Conservation (phyloP, 2,797 vertebrate genomes). For the Peromyscus melanophrys region DNA sequence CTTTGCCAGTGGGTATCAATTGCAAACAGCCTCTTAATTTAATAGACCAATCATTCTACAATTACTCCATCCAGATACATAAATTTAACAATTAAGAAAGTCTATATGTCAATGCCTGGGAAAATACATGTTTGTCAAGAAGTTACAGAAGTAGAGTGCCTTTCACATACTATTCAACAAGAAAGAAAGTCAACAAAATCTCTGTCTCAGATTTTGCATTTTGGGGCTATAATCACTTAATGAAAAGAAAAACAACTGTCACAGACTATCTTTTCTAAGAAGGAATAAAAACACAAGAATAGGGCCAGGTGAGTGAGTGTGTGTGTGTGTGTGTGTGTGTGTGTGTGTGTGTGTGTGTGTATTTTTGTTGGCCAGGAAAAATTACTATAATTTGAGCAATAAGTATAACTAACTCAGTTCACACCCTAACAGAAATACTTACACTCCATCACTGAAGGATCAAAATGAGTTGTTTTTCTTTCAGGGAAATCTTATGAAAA, state of each 20-base stretch:
- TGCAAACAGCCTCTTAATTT: not conserved
- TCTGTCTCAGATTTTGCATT: not conserved
- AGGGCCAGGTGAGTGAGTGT: not conserved
- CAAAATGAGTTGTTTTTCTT: constrained; percentile 47
- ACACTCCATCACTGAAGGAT: not conserved
- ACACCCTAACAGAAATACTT: constrained; percentile 26
- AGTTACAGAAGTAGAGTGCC: not conserved
- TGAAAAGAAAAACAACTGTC: not conserved
- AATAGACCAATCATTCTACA: not conserved
- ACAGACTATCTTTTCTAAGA: not conserved
- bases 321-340: not conserved
- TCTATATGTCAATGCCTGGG: not conserved
- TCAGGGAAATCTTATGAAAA: constrained; percentile 49
- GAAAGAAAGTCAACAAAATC: not conserved
- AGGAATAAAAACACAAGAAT: not conserved
- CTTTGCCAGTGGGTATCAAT: not conserved
- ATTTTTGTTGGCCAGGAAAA: not conserved
- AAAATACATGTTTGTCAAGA: not conserved
- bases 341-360: not conserved
- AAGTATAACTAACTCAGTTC: not conserved
- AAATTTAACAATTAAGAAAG: not conserved
- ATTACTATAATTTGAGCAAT: constrained; percentile 13
- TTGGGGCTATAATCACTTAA: not conserved
- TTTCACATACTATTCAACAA: not conserved
- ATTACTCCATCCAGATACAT: not conserved